Evolutionary conservation across 2,113 vertebrate genomes (phyloP).

Genomic region (Circaetus cinerascens): DNA sequence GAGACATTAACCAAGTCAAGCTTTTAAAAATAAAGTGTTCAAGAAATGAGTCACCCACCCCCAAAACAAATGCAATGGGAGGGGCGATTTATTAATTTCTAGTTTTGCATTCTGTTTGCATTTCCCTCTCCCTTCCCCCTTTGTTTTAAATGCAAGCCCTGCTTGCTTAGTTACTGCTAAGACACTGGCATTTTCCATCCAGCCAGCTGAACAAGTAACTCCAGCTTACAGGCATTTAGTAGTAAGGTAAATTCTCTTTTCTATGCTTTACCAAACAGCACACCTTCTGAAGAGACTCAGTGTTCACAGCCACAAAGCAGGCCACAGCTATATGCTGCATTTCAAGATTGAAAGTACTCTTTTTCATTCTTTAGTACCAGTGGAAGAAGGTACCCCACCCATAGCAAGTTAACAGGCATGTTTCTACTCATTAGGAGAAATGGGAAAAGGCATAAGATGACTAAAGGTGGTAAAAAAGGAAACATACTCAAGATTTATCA

Average conservation of each 20-base stretch:
- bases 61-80: not conserved
- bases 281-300: not conserved
- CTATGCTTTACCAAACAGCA: not conserved
- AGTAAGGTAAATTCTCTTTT: not conserved
- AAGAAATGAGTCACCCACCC: not conserved
- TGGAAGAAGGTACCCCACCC: not conserved
- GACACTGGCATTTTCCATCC: not conserved
- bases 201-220: not conserved
- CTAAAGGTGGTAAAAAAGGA: no score
- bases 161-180: not conserved
- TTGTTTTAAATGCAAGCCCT: not conserved
- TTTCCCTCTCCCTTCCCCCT: not conserved
- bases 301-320: not conserved
- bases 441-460: not conserved
- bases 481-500: no score
- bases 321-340: not conserved
- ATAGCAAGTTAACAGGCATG: fast-evolving
- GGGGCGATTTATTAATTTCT: fast-evolving
- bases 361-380: no score
- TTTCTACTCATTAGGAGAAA: not conserved
- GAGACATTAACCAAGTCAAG: not conserved
- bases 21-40: not conserved
- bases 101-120: not conserved
- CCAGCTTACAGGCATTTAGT: not conserved
- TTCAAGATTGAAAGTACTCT: not conserved